phyloP scores from a whole-genome alignment of 2,797 vertebrate genomes.

The Sphaeramia orbicularis region DNA sequence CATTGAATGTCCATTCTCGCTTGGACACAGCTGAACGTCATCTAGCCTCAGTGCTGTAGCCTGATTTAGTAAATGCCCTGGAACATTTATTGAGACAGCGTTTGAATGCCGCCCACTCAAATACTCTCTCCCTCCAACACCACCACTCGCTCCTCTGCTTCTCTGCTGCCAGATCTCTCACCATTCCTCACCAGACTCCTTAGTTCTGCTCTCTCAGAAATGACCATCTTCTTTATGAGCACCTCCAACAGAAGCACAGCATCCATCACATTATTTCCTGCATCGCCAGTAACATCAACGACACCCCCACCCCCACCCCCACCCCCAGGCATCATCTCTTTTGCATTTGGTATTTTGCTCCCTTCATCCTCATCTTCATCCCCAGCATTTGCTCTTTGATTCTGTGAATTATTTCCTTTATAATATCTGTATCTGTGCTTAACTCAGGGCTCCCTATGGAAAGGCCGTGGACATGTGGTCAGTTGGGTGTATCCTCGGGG shows the following conservation, averaged over 20 bases:
- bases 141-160: slow-evolving; percentile 63
- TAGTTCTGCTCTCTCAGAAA: slow-evolving; percentile 78
- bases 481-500: slow-evolving; percentile 97
- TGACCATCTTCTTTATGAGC: slow-evolving; percentile 42
- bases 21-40: slow-evolving; percentile 69
- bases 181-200: slow-evolving; percentile 89
- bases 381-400: neutral
- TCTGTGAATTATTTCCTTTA: too few relatives aligned
- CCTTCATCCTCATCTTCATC: slow-evolving; percentile 5
- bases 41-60: slow-evolving; percentile 72
- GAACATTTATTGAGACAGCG: slow-evolving; percentile 81
- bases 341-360: slow-evolving; percentile 9
- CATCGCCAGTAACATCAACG: neutral
- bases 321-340: slow-evolving; percentile 3
- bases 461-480: slow-evolving; percentile 99
- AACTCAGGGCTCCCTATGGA: slow-evolving; percentile 93
- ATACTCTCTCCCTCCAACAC: slow-evolving; percentile 78
- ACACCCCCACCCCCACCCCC: neutral
- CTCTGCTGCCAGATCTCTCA: slow-evolving; percentile 80
- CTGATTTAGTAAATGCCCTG: slow-evolving; percentile 83
- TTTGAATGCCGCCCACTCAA: slow-evolving; percentile 83
- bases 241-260: slow-evolving; percentile 25
- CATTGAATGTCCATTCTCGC: slow-evolving; percentile 57
- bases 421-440: slow-evolving; percentile 20
- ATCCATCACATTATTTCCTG: slow-evolving; percentile 21